Evolutionary conservation across 2,113 vertebrate species (phyloP).

Genomic region (Gopherus flavomarginatus): DNA sequence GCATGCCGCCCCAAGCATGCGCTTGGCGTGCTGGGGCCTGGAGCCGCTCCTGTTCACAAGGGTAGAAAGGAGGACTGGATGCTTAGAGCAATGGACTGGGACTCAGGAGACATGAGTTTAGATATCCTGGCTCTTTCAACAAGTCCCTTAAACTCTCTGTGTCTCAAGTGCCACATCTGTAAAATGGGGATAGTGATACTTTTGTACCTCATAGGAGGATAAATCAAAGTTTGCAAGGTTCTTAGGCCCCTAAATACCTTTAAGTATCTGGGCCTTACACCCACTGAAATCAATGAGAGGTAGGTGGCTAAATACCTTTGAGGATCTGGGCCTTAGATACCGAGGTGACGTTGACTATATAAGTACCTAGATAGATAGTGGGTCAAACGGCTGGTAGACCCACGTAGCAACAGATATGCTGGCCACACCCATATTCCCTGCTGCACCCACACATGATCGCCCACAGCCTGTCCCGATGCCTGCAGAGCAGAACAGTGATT

Average conservation of each 20-base stretch:
- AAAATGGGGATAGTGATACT: neutral
- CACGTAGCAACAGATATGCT: neutral
- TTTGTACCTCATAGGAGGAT: neutral
- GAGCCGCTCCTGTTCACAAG: neutral
- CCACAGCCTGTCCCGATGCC: neutral
- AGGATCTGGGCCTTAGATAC: neutral
- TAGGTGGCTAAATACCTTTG: too few relatives aligned
- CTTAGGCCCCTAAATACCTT: neutral
- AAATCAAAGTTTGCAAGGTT: neutral
- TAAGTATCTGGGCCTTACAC: too few relatives aligned
- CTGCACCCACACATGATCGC: neutral
- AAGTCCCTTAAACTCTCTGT: neutral
- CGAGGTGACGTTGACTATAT: neutral
- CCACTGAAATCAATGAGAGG: too few relatives aligned
- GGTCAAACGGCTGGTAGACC: neutral
- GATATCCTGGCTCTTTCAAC: neutral
- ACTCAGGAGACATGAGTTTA: neutral
- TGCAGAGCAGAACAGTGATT: neutral
- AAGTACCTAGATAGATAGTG: neutral
- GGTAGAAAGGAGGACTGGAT: neutral
- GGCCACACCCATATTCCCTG: neutral
- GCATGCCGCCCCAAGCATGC: too few relatives aligned
- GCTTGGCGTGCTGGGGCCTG: too few relatives aligned
- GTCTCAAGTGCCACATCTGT: neutral
- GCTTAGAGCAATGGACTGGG: neutral